Conservation (phyloP, 2,888 invertebrate species). For the Thymelicus acteon region DNA sequence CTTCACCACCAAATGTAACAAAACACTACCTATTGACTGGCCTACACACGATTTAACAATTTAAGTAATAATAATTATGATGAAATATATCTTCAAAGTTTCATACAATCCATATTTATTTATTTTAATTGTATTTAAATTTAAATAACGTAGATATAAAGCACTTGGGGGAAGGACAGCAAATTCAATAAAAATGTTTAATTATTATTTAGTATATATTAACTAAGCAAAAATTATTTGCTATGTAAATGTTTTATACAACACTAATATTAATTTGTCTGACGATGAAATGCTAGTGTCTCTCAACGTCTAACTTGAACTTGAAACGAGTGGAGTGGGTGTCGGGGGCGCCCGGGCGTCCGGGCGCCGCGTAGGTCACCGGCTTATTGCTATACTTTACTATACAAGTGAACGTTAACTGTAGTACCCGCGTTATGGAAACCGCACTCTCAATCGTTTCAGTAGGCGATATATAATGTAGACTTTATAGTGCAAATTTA, state of each 20-base stretch:
- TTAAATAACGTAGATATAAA: slow-evolving; percentile 85
- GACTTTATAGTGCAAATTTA: slow-evolving; percentile 80
- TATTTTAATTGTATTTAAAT: slow-evolving; percentile 82
- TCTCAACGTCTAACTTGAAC: slow-evolving; percentile 75
- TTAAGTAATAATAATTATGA: slow-evolving; percentile 73
- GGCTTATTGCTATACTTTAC: slow-evolving; percentile 16
- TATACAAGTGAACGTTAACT: slow-evolving; percentile 30
- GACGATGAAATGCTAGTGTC: slow-evolving; percentile 80
- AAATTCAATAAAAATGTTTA: slow-evolving; percentile 85
- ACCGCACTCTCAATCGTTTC: slow-evolving; percentile 83
- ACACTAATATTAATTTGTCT: slow-evolving; percentile 81
- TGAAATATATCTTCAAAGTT: slow-evolving; percentile 80
- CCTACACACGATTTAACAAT: slow-evolving; percentile 74
- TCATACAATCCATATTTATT: slow-evolving; percentile 80
- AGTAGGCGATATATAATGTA: slow-evolving; percentile 70
- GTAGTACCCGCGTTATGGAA: slow-evolving; percentile 78
- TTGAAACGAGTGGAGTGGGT: slow-evolving; percentile 65
- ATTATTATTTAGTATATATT: slow-evolving; percentile 82
- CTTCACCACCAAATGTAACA: slow-evolving; percentile 53
- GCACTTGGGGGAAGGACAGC: slow-evolving; percentile 86
- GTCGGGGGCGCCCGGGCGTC: slow-evolving; percentile 41
- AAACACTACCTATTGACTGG: slow-evolving; percentile 51
- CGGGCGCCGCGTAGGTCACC: slow-evolving; percentile 13
- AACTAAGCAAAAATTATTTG: slow-evolving; percentile 85
- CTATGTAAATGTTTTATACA: slow-evolving; percentile 85